Evolutionary conservation across 2,888 invertebrate genomes (phyloP).

Genomic region (Icerya purchasi): DNA sequence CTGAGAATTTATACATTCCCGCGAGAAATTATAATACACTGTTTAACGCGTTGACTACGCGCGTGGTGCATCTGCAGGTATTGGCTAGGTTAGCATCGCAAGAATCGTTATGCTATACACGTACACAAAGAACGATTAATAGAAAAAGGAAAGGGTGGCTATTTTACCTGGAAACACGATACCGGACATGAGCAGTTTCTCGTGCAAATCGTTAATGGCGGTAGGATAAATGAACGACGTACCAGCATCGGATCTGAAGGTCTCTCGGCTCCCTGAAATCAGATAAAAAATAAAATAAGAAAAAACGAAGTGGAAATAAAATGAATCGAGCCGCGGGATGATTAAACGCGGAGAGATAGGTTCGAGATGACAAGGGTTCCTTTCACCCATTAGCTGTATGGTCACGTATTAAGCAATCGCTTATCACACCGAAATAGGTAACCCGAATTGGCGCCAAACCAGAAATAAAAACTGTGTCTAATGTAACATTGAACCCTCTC

Average conservation of each 20-base stretch:
- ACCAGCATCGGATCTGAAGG: not conserved
- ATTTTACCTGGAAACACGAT: slow-evolving; percentile 43
- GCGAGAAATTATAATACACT: too few species aligned
- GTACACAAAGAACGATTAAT: not conserved
- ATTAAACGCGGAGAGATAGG: not conserved
- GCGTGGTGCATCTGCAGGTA: too few species aligned
- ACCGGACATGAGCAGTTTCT: slow-evolving; percentile 41
- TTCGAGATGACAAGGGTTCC: not conserved
- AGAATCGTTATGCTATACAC: too few species aligned
- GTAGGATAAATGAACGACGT: not conserved
- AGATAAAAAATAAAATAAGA: not conserved
- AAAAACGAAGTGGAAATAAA: not conserved
- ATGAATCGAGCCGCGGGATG: not conserved
- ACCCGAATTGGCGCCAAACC: not conserved
- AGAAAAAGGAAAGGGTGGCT: too few species aligned
- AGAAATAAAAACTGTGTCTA: too few species aligned
- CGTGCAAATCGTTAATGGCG: slow-evolving; percentile 28
- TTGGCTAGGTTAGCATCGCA: too few species aligned
- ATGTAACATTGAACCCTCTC: too few species aligned
- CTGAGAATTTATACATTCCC: too few species aligned
- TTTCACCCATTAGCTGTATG: not conserved
- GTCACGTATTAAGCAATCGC: not conserved
- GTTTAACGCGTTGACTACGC: too few species aligned
- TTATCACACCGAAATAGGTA: not conserved
- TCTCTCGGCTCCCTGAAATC: not conserved